phyloP scores from a whole-genome alignment of 2,113 vertebrate species.

The Phylloscopus trochilus region DNA sequence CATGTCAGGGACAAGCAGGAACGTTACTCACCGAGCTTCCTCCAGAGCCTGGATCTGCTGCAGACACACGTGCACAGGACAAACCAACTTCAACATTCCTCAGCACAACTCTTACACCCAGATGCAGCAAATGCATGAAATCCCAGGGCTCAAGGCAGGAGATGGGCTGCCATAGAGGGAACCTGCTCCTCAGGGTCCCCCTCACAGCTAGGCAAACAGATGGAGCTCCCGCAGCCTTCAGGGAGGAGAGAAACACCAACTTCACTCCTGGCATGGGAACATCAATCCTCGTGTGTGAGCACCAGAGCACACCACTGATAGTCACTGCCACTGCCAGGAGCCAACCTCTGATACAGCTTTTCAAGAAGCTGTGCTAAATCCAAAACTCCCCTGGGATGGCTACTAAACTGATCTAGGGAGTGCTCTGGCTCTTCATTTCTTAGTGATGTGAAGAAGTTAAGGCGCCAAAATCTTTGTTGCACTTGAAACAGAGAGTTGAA shows the following conservation, averaged over 20 bases:
- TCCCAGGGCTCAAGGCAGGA: neutral
- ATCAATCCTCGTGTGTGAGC: neutral
- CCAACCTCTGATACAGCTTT: neutral
- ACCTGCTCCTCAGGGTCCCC: fast-evolving
- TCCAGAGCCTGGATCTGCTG: neutral
- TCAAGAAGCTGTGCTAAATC: neutral
- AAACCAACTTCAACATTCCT: neutral
- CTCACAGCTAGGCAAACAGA: neutral
- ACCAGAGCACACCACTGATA: fast-evolving
- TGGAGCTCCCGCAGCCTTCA: fast-evolving
- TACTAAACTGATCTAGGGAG: neutral
- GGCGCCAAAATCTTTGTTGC: neutral
- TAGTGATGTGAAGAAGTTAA: neutral
- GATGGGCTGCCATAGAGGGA: neutral
- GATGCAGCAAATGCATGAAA: neutral
- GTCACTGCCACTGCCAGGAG: neutral
- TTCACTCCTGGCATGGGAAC: neutral
- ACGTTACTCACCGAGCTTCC: neutral
- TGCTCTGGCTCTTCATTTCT: neutral
- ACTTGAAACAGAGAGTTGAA: neutral
- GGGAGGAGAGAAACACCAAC: neutral
- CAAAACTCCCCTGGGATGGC: neutral
- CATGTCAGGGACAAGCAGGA: neutral
- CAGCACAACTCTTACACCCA: neutral
- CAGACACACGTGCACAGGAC: neutral